phyloP scores from a whole-genome alignment of 2,113 vertebrate species.

The Arizona elegans region DNA sequence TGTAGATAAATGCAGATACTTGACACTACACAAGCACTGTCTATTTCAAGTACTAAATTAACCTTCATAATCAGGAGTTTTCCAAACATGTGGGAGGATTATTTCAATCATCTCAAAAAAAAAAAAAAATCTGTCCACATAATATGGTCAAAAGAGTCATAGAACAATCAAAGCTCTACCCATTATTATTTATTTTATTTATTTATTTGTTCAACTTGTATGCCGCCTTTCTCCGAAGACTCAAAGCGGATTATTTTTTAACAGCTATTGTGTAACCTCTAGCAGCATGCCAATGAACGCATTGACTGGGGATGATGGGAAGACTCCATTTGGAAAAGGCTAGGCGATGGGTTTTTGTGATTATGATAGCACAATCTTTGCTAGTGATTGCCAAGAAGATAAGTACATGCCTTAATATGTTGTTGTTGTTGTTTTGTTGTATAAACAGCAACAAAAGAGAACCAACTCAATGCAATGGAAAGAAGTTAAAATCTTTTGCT shows the following conservation, averaged over 20 bases:
- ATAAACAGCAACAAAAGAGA: background rate
- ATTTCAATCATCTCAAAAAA: background rate
- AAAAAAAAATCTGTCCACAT: background rate
- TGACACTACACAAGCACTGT: background rate
- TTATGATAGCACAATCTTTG: background rate
- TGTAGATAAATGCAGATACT: background rate
- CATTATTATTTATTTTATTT: background rate
- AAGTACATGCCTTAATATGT: background rate
- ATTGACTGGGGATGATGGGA: background rate
- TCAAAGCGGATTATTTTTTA: background rate
- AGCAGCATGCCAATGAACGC: background rate
- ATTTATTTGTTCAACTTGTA: no score
- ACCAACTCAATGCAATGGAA: background rate
- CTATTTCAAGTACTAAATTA: background rate
- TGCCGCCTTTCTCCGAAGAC: no score
- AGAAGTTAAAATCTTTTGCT: background rate
- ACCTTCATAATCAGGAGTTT: background rate
- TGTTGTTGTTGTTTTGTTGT: background rate
- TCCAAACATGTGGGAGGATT: background rate
- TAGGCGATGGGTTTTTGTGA: background rate
- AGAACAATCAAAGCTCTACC: background rate
- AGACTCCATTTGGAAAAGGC: background rate
- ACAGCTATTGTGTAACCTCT: background rate
- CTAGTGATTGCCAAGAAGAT: background rate
- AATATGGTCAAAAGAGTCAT: background rate